A percentile compares a stretch with the other conserved stretches of the same genome.
phyloP scores from a whole-genome alignment of 2,888 invertebrate genomes.

The Cyrtodaria siliqua region DNA sequence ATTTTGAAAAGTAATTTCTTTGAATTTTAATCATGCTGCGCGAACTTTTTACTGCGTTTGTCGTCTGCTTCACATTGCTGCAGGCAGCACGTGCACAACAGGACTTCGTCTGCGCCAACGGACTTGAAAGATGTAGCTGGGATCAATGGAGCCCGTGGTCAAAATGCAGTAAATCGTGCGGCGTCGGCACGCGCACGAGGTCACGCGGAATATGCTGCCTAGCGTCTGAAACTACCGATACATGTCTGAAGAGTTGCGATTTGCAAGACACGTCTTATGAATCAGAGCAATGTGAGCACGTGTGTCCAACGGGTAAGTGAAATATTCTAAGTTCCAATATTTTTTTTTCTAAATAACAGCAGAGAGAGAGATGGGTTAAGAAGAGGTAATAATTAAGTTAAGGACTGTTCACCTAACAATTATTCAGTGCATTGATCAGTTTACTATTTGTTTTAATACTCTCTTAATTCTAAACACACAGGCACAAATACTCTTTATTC shows the following conservation, averaged over 20 bases:
- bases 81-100: constrained; percentile 13
- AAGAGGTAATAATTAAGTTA: too few relatives aligned
- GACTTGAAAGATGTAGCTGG: constrained; percentile 44
- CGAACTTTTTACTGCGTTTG: constrained; percentile 8
- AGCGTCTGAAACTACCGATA: constrained; percentile 19
- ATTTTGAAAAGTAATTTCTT: too few relatives aligned
- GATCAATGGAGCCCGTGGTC: constrained; percentile 52
- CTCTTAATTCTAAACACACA: too few relatives aligned
- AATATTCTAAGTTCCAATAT: too few relatives aligned
- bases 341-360: too few relatives aligned
- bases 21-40: too few relatives aligned
- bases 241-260: constrained; percentile 35
- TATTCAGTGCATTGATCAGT: too few relatives aligned
- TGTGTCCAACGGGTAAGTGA: constrained; percentile 52
- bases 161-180: constrained; percentile 52
- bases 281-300: constrained; percentile 35
- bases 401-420: too few relatives aligned
- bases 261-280: constrained; percentile 35
- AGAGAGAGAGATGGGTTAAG: too few relatives aligned
- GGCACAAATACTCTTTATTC: too few relatives aligned
- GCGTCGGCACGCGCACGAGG: constrained; percentile 41
- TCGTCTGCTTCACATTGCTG: background rate
- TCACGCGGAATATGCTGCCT: constrained; percentile 53
- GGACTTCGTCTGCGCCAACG: constrained; percentile 16
- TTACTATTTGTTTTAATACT: too few relatives aligned